Evolutionary conservation across 1,140 invertebrate species (phyloP).

Genomic region (Aphaenogaster rudis): DNA sequence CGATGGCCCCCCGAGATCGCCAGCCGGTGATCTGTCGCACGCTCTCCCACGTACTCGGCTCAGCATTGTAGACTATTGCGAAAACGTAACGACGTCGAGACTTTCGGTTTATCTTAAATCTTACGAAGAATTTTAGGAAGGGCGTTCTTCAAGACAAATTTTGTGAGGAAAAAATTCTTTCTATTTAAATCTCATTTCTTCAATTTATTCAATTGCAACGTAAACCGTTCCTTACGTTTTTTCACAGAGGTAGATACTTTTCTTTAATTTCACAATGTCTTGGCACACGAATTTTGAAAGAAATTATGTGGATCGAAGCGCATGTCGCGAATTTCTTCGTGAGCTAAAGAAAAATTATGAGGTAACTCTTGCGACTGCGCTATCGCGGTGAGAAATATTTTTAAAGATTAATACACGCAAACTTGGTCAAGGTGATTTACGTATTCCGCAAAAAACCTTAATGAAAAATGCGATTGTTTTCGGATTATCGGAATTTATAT

Average conservation of each 20-base stretch:
- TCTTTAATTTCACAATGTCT: background rate
- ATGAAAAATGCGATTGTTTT: slow-evolving; percentile 16
- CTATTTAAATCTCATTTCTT: background rate
- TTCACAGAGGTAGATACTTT: background rate
- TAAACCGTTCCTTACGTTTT: background rate
- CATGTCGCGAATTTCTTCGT: background rate
- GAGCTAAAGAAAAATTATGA: background rate
- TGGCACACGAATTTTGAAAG: background rate
- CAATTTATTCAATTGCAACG: background rate
- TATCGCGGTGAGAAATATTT: slow-evolving; percentile 10
- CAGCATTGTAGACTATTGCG: background rate
- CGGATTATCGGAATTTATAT: background rate
- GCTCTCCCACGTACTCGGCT: slow-evolving; percentile 51
- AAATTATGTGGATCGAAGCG: background rate
- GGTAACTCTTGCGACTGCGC: background rate
- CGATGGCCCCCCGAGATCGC: slow-evolving; percentile 29
- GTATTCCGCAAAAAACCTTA: background rate
- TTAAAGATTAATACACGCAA: slow-evolving; percentile 17
- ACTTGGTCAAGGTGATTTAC: slow-evolving; percentile 16
- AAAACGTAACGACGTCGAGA: background rate
- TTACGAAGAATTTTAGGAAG: background rate
- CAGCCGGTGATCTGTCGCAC: slow-evolving; percentile 50
- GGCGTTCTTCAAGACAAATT: background rate
- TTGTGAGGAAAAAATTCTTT: background rate
- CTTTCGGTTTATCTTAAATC: background rate